These are phyloP conservation scores for Stichopus horrens DNA, from an alignment of 53 echinoderm and acorn worm species.

Conservation along the genomic window DNA sequence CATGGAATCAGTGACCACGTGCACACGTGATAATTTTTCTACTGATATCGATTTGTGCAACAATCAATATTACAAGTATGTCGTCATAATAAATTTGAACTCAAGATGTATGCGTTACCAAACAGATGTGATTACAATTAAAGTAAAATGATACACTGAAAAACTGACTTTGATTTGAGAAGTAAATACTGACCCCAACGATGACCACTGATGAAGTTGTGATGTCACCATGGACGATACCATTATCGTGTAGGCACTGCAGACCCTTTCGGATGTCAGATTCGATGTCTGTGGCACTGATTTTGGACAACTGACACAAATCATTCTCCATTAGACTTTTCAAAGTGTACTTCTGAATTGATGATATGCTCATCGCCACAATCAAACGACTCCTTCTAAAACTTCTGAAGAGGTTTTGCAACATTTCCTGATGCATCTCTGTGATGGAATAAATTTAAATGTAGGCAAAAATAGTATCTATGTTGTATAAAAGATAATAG, in stretches of 20 bases:
- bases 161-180: not conserved
- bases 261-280: not conserved
- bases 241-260: not conserved
- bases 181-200: not conserved
- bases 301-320: not conserved
- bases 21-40: not conserved
- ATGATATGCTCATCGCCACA: not conserved
- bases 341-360: not conserved
- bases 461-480: not conserved
- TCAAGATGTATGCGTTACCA: not conserved
- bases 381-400: constrained; percentile 17
- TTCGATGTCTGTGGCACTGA: not conserved
- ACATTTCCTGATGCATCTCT: not conserved
- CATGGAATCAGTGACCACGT: too few relatives aligned
- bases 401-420: not conserved
- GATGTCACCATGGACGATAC: not conserved
- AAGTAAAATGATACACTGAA: not conserved
- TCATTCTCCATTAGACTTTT: not conserved
- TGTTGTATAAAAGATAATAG: not conserved
- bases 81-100: not conserved
- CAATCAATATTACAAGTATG: not conserved
- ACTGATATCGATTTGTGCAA: not conserved
- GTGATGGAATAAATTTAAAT: not conserved
- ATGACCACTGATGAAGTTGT: not conserved
- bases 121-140: not conserved